A percentile compares a stretch with the other conserved stretches of the same genome.
These are phyloP conservation scores for Pristis pectinata DNA, from an alignment of 2,797 vertebrate genomes.

Conservation along the genomic window DNA sequence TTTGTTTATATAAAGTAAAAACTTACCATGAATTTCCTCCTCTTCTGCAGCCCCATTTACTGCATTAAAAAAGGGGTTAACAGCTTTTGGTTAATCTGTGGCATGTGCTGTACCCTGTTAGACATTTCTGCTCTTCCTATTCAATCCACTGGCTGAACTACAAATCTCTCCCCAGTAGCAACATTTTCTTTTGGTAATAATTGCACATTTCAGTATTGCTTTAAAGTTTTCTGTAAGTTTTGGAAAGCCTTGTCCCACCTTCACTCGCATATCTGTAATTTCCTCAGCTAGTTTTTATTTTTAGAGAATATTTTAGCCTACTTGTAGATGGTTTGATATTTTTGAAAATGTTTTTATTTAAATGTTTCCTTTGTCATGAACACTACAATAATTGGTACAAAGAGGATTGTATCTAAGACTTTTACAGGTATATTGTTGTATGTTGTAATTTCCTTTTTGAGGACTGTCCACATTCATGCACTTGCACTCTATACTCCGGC, in stretches of 20 bases:
- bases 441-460: not conserved
- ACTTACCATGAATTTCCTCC: too few species aligned
- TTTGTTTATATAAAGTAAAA: too few species aligned
- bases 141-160: not conserved
- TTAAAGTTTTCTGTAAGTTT: not conserved
- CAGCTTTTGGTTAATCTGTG: not conserved
- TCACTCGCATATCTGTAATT: too few species aligned
- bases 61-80: not conserved
- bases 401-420: not conserved
- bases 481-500: conserved; percentile 12
- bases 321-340: conserved; percentile 23
- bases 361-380: not conserved
- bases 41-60: too few species aligned
- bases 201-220: not conserved
- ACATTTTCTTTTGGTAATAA: not conserved
- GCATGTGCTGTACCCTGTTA: not conserved
- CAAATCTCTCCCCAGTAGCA: not conserved
- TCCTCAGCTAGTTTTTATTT: too few species aligned
- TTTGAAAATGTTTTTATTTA: conserved; percentile 11
- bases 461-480: conserved; percentile 30
- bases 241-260: too few species aligned
- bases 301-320: not conserved
- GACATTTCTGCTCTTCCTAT: not conserved
- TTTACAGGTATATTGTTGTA: not conserved
- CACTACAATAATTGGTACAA: conserved; percentile 34